Percentiles rank a stretch among this genome's conserved stretches.
Conservation (phyloP, 2,797 vertebrate genomes). For the Lophius americanus region DNA sequence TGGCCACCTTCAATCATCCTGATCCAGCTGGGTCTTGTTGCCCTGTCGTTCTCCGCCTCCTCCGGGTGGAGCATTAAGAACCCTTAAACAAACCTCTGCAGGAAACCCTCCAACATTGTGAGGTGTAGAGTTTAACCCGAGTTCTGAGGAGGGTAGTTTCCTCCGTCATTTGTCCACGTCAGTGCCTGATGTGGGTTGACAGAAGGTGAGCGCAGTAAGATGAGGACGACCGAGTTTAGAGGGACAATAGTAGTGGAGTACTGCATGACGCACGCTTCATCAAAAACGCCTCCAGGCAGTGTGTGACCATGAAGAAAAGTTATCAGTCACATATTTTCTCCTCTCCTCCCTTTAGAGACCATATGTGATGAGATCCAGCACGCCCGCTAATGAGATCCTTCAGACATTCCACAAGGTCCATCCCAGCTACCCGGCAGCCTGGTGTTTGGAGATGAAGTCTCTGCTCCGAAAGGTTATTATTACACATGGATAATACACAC, state of each 20-base stretch:
- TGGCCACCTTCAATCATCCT: neutral
- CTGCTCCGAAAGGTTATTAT: constrained; percentile 85
- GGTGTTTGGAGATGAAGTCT: constrained; percentile 90
- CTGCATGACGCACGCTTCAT: constrained; percentile 33
- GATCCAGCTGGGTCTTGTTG: neutral
- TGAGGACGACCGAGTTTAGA: constrained; percentile 1
- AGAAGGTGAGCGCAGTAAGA: constrained; percentile 10
- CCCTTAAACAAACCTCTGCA: constrained; percentile 6
- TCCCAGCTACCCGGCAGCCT: constrained; percentile 88
- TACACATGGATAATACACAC: neutral
- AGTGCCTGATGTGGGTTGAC: constrained; percentile 30
- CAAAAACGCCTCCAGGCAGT: constrained; percentile 21
- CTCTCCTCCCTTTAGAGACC: constrained; percentile 85
- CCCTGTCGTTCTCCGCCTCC: constrained; percentile 4
- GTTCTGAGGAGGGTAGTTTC: neutral
- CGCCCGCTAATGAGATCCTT: constrained; percentile 86
- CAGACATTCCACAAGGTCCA: constrained; percentile 86
- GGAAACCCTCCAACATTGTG: neutral
- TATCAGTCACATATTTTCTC: constrained; percentile 10
- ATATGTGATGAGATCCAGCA: constrained; percentile 90
- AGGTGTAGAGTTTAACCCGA: neutral
- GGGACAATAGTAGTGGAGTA: constrained; percentile 7
- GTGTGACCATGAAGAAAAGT: constrained; percentile 7
- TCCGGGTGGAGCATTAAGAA: constrained; percentile 8
- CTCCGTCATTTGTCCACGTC: constrained; percentile 22